Evolutionary conservation across 1,140 invertebrate genomes (phyloP), one percentile per base, ranked within the genome.

Genomic region (Brachionus calyciflorus): DNA sequence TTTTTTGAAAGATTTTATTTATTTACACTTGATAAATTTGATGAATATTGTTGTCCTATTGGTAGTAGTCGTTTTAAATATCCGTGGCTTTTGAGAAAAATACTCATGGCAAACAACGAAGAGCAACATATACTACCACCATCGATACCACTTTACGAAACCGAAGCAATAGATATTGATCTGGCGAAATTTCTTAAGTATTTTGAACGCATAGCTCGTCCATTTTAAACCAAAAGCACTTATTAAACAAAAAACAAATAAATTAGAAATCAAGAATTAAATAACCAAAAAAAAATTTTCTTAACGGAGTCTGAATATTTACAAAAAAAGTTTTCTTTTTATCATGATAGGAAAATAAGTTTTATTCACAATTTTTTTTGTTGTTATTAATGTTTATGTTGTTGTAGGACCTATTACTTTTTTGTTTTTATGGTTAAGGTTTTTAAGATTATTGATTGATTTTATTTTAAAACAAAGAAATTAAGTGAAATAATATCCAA

Each of bases 311-410:
- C n/a, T n/a, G n/a, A n/a, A n/a, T n/a, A n/a, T n/a, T n/a, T n/a
- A n/a, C n/a, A n/a, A n/a, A 21, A 28, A 55, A 55, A 28, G n/a
- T 28, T 33, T 33, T 55, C 26, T 51, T 21, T 7, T 17, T 53
- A 24, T 53, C 49, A 53, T 53, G 24, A 49, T 1, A 3, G 24
- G 24, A 55, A 30, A 14, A 12, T 12, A 24, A 55, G n/a, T n/a
- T 55, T 30, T 55, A 55, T 55, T 55, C 33, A 55, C 24, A 55
- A 55, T 55, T 55, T 55, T 55, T n/a, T n/a, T n/a, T n/a, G n/a
- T n/a, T n/a, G n/a, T n/a, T n/a, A n/a, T n/a, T n/a, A n/a, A n/a
- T n/a, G n/a, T n/a, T n/a, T n/a, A n/a, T n/a, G n/a, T n/a, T n/a
- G n/a, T n/a, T n/a, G n/a, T n/a, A n/a, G n/a, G n/a, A n/a, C n/a